Conservation (phyloP, 2,797 vertebrate species). For the Galago senegalensis region DNA sequence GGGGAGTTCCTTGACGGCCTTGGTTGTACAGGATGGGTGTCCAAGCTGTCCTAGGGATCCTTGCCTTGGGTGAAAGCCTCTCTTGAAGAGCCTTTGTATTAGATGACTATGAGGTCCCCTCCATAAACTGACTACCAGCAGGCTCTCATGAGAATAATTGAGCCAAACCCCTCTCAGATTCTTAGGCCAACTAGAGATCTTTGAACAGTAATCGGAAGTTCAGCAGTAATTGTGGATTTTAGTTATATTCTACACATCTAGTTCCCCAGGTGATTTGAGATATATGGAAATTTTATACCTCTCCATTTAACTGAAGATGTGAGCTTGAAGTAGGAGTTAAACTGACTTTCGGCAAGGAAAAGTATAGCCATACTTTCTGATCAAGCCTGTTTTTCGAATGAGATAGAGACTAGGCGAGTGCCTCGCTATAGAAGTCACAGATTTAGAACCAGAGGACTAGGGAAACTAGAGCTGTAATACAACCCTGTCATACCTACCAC, state of each 20-base stretch:
- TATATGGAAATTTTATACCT: constrained; percentile 5
- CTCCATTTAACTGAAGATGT: constrained; percentile 48
- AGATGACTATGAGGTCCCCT: neutral
- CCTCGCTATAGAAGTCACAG: constrained; percentile 36
- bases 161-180: constrained; percentile 57
- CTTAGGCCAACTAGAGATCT: constrained; percentile 14
- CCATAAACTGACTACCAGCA: constrained; percentile 20
- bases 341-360: constrained; percentile 57
- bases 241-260: constrained; percentile 42
- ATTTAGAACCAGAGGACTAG: constrained; percentile 41
- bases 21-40: neutral
- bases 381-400: neutral
- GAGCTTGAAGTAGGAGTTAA: constrained; percentile 59
- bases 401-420: neutral
- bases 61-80: constrained; percentile 45
- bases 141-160: constrained; percentile 32
- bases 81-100: constrained; percentile 57
- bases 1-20: constrained; percentile 11
- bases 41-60: neutral
- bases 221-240: constrained; percentile 25
- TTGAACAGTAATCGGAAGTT: constrained; percentile 40
- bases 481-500: neutral
- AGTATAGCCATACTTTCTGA: constrained; percentile 52
- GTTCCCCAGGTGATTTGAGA: constrained; percentile 43
- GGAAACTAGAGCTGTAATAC: neutral